These are phyloP conservation scores for Drosophila pegasa DNA, from an alignment of 2,888 invertebrate species.

Conservation along the genomic window DNA sequence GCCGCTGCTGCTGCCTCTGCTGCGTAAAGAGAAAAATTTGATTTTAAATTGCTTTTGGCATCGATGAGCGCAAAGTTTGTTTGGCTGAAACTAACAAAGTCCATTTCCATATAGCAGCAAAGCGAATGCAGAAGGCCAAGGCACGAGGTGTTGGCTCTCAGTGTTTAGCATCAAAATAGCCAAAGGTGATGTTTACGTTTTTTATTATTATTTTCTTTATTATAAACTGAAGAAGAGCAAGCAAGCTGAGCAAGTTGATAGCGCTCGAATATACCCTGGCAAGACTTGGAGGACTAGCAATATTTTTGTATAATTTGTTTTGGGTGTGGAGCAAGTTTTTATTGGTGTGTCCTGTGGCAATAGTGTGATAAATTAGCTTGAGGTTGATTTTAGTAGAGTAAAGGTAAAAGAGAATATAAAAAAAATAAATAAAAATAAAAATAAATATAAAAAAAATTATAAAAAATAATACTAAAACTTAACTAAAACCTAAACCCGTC, in stretches of 20 bases:
- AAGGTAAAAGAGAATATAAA: too few species aligned
- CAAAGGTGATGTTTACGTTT: conserved; percentile 62
- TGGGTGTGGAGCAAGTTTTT: neutral
- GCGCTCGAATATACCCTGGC: neutral
- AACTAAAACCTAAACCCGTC: too few species aligned
- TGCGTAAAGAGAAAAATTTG: conserved; percentile 61
- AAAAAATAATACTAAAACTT: too few species aligned
- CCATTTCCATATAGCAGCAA: conserved; percentile 50
- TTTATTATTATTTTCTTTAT: conserved; percentile 11
- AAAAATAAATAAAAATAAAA: too few species aligned
- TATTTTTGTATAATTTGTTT: neutral
- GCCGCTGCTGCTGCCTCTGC: conserved; percentile 4
- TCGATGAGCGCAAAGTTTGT: conserved; percentile 62
- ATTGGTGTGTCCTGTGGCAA: neutral
- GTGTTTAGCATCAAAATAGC: conserved; percentile 63
- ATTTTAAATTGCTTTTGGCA: conserved; percentile 76
- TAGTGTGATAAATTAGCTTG: neutral
- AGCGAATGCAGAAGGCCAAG: conserved; percentile 21
- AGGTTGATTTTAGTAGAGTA: too few species aligned
- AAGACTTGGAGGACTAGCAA: neutral
- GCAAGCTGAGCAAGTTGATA: neutral
- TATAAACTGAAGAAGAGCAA: conserved; percentile 22
- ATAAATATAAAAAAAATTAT: too few species aligned
- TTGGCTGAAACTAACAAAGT: conserved; percentile 66
- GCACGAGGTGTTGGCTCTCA: conserved; percentile 40